A percentile compares a stretch with the other conserved stretches of the same genome.
These are phyloP conservation scores for Procambarus virginalis DNA, from an alignment of 1,140 invertebrate genomes.

Conservation along the genomic window DNA sequence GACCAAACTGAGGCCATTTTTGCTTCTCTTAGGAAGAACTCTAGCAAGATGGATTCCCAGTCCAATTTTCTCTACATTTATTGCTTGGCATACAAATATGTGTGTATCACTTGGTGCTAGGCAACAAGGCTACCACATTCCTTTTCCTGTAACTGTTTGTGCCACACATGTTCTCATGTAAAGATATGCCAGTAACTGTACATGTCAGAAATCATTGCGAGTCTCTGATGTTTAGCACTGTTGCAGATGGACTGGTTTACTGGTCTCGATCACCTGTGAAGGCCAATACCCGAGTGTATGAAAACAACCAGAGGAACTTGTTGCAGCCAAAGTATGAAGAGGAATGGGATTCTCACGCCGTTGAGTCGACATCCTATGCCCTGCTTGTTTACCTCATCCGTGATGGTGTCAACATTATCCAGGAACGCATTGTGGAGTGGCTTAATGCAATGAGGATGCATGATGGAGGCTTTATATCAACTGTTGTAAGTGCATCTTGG, in stretches of 20 bases:
- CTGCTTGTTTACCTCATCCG: constrained; percentile 76
- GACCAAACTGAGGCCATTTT: too few relatives aligned
- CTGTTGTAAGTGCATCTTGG: constrained; percentile 74
- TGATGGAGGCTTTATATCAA: constrained; percentile 78
- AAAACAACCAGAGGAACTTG: constrained; percentile 76
- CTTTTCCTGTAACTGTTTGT: too few relatives aligned
- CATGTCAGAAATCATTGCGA: neutral
- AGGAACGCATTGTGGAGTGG: constrained; percentile 78
- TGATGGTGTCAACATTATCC: constrained; percentile 74
- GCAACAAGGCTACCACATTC: too few relatives aligned
- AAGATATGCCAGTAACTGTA: too few relatives aligned
- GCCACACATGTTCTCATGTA: too few relatives aligned
- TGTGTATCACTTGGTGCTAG: too few relatives aligned
- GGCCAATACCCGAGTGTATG: constrained; percentile 73
- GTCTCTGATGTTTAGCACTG: constrained; percentile 18
- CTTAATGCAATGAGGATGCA: constrained; percentile 78
- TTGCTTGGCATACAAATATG: too few relatives aligned
- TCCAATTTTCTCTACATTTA: too few relatives aligned
- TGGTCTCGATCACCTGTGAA: constrained; percentile 75
- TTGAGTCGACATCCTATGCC: constrained; percentile 80
- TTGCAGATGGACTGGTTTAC: constrained; percentile 76
- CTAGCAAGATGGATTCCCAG: too few relatives aligned
- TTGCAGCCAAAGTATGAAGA: constrained; percentile 74
- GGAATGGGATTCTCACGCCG: constrained; percentile 75
- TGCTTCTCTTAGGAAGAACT: too few relatives aligned